Evolutionary conservation across 2,888 invertebrate genomes (phyloP).

Genomic region (Nemoura dubitans): DNA sequence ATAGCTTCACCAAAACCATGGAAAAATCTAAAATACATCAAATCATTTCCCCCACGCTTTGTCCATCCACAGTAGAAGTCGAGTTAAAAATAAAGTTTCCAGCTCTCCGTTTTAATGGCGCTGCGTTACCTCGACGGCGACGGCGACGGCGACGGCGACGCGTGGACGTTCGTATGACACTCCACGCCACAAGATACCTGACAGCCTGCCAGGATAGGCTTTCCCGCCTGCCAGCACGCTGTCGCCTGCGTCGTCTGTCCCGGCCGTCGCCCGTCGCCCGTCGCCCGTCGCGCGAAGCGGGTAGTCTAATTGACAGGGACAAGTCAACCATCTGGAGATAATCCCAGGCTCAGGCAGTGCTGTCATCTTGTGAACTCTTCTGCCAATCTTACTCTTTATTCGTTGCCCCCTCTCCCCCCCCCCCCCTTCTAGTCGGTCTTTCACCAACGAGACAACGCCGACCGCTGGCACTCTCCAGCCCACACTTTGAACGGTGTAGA

Average conservation of each 20-base stretch:
- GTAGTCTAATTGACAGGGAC: constrained; percentile 61
- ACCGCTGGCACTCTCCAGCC: not conserved
- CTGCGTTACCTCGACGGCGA: not conserved
- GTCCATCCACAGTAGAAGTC: not conserved
- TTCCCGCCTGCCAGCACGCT: constrained; percentile 48
- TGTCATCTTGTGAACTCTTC: constrained; percentile 52
- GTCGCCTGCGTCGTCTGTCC: no score
- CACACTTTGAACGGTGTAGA: constrained; percentile 35
- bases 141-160: no score
- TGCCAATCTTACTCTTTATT: constrained; percentile 48
- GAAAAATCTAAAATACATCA: no score
- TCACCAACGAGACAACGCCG: not conserved
- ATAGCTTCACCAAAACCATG: no score
- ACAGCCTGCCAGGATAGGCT: constrained; percentile 34
- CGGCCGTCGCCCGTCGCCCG: constrained; percentile 49
- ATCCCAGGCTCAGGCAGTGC: constrained; percentile 56
- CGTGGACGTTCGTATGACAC: not conserved
- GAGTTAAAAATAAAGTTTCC: not conserved
- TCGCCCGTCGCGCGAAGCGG: constrained; percentile 47
- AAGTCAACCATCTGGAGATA: constrained; percentile 61
- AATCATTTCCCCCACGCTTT: no score
- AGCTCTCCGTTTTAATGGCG: not conserved
- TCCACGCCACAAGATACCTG: constrained; percentile 46
- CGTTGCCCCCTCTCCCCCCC: not conserved
- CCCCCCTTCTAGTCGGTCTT: constrained; percentile 33